Evolutionary conservation across 2,113 vertebrate genomes (phyloP), one percentile per base, ranked within the genome.

Genomic region (Puntigrus tetrazona): DNA sequence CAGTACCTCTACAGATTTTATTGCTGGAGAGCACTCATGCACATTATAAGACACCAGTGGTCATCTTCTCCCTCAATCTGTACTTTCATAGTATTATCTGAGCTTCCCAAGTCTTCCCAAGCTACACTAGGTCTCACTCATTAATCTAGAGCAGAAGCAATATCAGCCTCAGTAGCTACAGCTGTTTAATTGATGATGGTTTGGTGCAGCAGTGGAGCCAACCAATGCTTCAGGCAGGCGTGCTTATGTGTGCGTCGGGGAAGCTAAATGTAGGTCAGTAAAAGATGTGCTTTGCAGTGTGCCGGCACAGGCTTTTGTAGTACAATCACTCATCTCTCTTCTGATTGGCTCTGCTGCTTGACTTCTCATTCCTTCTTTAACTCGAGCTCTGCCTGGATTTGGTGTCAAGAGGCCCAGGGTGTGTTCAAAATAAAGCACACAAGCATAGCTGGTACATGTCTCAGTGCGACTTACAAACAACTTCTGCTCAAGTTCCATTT

Each of bases 231-330:
- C 31, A 81, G 79, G 65, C 79, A 45, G 27, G 41, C 27, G 18
- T 80, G 36, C 25, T 84, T 81, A 38, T 73, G 80, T 81, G 45
- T 82, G 78, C 1, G 74, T 50, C 57, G 11, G 7, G n/a, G 29
- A 70, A 80, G 82, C 73, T 65, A 85, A 89, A 93, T 89, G 85
- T 91, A 89, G 90, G 91, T 88, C 91, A 91, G 80, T 47, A 22
- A 86, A 86, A 43, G 45, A 78, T 78, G 81, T 84, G 83, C 72
- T 78, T 55, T 73, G 72, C 79, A 78, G 69, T 88, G 75, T 87
- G 87, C 87, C 73, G 59, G 77, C 29, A 52, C 45, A 76, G 59
- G 27, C 36, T 85, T 83, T 65, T 36, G 41, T 74, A 74, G 87
- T 81, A 29, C 47, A 25, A 34, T 80, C 81, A 45, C 61, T 43